phyloP scores from a whole-genome alignment of 2,888 invertebrate species.

The Tholera decimalis region DNA sequence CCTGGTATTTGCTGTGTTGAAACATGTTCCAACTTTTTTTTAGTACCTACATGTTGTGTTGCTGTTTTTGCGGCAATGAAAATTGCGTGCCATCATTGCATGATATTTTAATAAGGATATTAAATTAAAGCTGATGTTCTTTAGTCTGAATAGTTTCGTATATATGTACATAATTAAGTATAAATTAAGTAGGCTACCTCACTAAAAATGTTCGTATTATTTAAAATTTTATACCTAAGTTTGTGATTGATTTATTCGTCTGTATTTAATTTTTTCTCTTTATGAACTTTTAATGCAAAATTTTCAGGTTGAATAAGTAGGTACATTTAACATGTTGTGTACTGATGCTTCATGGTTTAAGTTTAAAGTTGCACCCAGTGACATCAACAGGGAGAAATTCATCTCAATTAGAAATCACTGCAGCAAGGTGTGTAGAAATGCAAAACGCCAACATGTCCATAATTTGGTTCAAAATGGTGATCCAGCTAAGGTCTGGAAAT shows the following conservation, averaged over 20 bases:
- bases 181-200: constrained; percentile 14
- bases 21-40: constrained; percentile 33
- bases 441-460: too few species aligned
- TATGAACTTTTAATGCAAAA: constrained; percentile 7
- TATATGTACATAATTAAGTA: constrained; percentile 27
- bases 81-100: constrained; percentile 33
- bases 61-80: constrained; percentile 14
- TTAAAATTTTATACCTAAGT: constrained; percentile 14
- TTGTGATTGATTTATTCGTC: constrained; percentile 16
- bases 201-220: constrained; percentile 28
- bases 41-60: constrained; percentile 1
- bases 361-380: too few species aligned
- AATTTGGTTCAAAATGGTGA: too few species aligned
- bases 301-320: constrained; percentile 17
- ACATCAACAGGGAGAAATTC: too few species aligned
- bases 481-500: too few species aligned
- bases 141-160: neutral
- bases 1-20: constrained; percentile 25
- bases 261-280: constrained; percentile 11
- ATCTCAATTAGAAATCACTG: too few species aligned
- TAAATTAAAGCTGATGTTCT: constrained; percentile 31
- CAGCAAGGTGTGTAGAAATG: too few species aligned
- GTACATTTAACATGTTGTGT: constrained; percentile 1
- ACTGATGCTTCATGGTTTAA: too few species aligned
- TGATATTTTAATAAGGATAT: constrained; percentile 28